Evolutionary conservation across 2,797 vertebrate species (phyloP).

Genomic region (Neostethus bicornis): DNA sequence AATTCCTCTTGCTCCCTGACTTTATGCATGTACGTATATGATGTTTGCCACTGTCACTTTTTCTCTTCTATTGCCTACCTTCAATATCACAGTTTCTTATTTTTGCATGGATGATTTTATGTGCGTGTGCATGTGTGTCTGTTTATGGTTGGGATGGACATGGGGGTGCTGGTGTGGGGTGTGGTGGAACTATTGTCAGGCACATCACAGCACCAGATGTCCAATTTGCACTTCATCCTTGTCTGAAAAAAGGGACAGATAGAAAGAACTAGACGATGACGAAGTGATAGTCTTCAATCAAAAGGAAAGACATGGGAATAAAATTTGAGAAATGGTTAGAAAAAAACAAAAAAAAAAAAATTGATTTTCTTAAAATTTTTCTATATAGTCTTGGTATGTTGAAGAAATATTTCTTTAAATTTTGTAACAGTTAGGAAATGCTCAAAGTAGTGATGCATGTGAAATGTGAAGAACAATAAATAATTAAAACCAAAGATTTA

Average conservation of each 20-base stretch:
- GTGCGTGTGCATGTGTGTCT: constrained; percentile 37
- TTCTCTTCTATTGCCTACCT: constrained; percentile 33
- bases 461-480: too few relatives aligned
- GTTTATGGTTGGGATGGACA: constrained; percentile 37
- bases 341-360: constrained; percentile 4
- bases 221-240: constrained; percentile 85
- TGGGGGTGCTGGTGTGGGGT: constrained; percentile 20
- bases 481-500: too few relatives aligned
- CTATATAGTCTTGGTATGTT: constrained; percentile 15
- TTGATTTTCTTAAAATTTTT: neutral
- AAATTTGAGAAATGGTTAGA: constrained; percentile 32
- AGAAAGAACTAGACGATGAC: constrained; percentile 58
- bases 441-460: too few relatives aligned
- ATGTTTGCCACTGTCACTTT: constrained; percentile 22
- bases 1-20: constrained; percentile 21
- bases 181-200: constrained; percentile 71
- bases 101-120: constrained; percentile 24
- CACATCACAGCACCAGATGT: constrained; percentile 84
- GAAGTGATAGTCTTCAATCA: constrained; percentile 65
- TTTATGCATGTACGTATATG: constrained; percentile 12
- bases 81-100: constrained; percentile 36
- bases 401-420: constrained; percentile 13
- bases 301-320: constrained; percentile 44
- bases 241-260: constrained; percentile 77
- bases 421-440: neutral